Evolutionary conservation across 2,888 invertebrate species (phyloP).

Genomic region (Drosophila flavopinicola): DNA sequence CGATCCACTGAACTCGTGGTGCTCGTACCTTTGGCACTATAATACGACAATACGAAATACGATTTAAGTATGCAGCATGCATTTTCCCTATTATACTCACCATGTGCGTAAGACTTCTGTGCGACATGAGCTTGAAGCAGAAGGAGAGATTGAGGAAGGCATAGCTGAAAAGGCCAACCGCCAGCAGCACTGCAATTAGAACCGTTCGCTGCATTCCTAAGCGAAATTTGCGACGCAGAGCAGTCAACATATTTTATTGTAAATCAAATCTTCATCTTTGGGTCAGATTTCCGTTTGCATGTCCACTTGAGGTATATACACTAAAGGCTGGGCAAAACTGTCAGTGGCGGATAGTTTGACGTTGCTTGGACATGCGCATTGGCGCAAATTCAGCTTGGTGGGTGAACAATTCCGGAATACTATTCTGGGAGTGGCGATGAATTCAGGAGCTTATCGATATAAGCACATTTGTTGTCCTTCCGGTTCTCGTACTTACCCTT

Average conservation of each 20-base stretch:
- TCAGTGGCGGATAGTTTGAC: constrained; percentile 32
- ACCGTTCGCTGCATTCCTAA: constrained; percentile 80
- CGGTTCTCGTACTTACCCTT: background rate
- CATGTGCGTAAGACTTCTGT: constrained; percentile 81
- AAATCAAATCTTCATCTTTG: constrained; percentile 38
- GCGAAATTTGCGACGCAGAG: constrained; percentile 81
- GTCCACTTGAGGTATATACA: constrained; percentile 36
- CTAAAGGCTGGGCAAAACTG: constrained; percentile 21
- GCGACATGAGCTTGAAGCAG: constrained; percentile 82
- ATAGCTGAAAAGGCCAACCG: constrained; percentile 76
- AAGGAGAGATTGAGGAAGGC: constrained; percentile 83
- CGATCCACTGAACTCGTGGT: constrained; percentile 81
- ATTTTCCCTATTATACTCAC: constrained; percentile 54
- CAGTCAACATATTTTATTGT: constrained; percentile 75
- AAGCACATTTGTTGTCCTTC: background rate
- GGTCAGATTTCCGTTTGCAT: constrained; percentile 20
- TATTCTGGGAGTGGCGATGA: constrained; percentile 41
- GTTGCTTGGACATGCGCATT: constrained; percentile 54
- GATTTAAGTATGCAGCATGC: background rate
- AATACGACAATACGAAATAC: background rate
- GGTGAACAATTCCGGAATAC: constrained; percentile 1
- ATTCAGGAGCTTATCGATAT: constrained; percentile 22
- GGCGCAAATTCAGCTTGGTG: background rate
- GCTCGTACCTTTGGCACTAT: constrained; percentile 81
- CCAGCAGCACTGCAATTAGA: constrained; percentile 74